A percentile compares a stretch with the other conserved stretches of the same genome.
Evolutionary conservation across 1,140 invertebrate species (phyloP).

Genomic region (Zaprionus lachaisei): DNA sequence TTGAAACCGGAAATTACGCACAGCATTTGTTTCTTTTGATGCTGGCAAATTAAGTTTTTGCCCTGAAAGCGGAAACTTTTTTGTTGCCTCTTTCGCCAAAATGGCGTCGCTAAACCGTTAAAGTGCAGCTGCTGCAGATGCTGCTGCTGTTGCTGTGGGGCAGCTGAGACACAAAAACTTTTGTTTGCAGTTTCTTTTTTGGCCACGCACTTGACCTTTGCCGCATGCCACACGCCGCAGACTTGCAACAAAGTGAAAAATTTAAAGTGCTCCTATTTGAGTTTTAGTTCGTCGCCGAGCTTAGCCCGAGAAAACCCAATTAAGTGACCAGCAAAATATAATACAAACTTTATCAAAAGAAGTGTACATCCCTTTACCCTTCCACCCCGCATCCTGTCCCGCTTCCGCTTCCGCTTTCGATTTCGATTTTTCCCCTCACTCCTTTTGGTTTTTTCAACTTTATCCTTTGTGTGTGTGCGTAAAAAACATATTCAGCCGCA

Average conservation of each 20-base stretch:
- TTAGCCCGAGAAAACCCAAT: constrained; percentile 42
- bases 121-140: constrained; percentile 30
- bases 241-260: constrained; percentile 29
- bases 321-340: constrained; percentile 50
- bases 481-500: constrained; percentile 29
- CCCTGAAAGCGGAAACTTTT: constrained; percentile 22
- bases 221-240: constrained; percentile 18
- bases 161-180: constrained; percentile 3
- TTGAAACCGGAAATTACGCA: constrained; percentile 73
- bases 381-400: background rate
- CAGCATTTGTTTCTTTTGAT: constrained; percentile 74
- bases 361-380: background rate
- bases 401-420: background rate
- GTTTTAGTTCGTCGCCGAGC: constrained; percentile 17
- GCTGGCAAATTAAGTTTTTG: constrained; percentile 70
- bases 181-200: constrained; percentile 29
- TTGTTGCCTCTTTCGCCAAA: constrained; percentile 16
- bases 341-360: constrained; percentile 46
- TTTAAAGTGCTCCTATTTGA: constrained; percentile 28
- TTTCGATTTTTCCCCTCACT: background rate
- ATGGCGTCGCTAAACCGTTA: constrained; percentile 34
- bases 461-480: constrained; percentile 17
- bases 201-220: constrained; percentile 26
- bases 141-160: too few relatives aligned
- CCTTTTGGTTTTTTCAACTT: constrained; percentile 22